Evolutionary conservation across 2,888 invertebrate species (phyloP), one percentile per base, ranked within the genome.

Genomic region (Cephonodes hylas): DNA sequence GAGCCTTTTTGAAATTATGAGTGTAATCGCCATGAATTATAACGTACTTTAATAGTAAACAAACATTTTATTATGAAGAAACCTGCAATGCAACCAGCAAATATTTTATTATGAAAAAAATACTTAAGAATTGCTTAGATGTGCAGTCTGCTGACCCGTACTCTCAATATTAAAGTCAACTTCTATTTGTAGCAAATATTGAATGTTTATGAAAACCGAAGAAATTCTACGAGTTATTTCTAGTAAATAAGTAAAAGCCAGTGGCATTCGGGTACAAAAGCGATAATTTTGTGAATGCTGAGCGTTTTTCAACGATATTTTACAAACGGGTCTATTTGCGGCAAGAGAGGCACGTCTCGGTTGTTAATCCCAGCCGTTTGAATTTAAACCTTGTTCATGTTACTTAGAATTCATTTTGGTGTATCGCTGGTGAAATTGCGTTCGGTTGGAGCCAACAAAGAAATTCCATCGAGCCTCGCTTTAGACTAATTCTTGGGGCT

Each of bases 251-350:
- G 38, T 38, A 5, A 38, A 38, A n/a, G n/a, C n/a, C n/a, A n/a
- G n/a, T n/a, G n/a, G 18, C 20, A 44, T 44, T 10, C 20, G 44
- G 3, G 13, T 7, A 44, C 18, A 44, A 44, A 20, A 20, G 44
- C 20, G 44, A 20, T 20, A 44, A 44, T 44, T 44, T 44, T 44
- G 44, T 10, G 44, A 44, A 44, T 44, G 44, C 44, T 44, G 10
- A 44, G 20, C 44, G 20, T 44, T 44, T 44, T 44, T 63, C 20
- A 64, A 66, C 71, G 70, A 72, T 72, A 73, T 62, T 62, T 72
- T 68, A 71, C 74, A 75, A 75, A 74, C 73, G 74, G 71, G 72
- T 67, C 71, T 69, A 76, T 76, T 77, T 70, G 63, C 66, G 61
- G 61, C 65, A 61, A 60, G 53, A 63, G 67, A 63, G 64, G 66